A percentile compares a stretch with the other conserved stretches of the same genome.
Conservation (phyloP, 2,113 vertebrate species). For the Vanacampus margaritifer region DNA sequence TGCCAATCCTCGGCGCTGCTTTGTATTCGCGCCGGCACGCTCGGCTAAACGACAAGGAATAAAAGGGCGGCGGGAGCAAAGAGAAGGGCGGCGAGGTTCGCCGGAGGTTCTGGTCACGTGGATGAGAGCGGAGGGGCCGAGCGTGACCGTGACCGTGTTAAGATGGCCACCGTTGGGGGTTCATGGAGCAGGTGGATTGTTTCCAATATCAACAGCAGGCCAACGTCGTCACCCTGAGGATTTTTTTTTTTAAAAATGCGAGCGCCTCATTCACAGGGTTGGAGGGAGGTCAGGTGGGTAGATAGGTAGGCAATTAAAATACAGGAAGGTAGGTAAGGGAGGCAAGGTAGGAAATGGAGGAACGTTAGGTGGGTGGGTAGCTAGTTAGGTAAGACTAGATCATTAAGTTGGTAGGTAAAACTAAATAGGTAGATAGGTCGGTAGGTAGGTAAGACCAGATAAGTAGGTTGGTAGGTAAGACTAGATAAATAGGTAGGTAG, state of each 20-base stretch:
- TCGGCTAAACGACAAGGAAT: neutral
- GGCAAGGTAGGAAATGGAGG: neutral
- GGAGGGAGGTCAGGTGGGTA: neutral
- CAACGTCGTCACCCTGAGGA: neutral
- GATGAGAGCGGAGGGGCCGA: neutral
- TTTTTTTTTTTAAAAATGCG: neutral
- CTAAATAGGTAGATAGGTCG: too few relatives aligned
- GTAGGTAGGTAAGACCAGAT: neutral
- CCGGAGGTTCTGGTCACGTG: neutral
- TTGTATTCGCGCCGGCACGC: neutral
- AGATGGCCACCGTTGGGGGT: neutral
- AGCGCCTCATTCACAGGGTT: neutral
- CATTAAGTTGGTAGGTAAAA: too few relatives aligned
- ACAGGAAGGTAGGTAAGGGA: neutral
- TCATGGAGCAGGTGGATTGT: neutral
- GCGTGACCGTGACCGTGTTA: neutral
- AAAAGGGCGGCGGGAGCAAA: neutral
- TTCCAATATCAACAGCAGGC: neutral
- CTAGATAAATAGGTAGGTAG: neutral
- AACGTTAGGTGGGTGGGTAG: neutral
- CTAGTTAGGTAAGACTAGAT: neutral
- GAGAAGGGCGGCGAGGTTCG: neutral
- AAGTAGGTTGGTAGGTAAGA: neutral
- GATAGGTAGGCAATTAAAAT: too few relatives aligned
- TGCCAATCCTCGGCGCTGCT: neutral